Conservation (phyloP, 2,797 vertebrate species). For the Atherinosoma microstoma region DNA sequence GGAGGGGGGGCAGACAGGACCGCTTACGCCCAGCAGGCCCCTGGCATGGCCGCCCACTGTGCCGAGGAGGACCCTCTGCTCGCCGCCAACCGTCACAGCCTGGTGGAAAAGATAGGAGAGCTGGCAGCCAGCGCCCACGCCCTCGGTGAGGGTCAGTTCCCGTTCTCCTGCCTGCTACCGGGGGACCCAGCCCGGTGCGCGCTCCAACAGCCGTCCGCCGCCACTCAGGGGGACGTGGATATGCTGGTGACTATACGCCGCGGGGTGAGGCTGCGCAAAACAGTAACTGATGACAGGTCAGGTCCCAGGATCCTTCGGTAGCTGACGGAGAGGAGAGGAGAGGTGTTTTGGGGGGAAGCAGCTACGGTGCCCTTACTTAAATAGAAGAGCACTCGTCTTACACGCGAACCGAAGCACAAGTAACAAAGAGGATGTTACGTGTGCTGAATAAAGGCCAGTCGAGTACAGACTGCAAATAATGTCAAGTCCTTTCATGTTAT, state of each 20-base stretch:
- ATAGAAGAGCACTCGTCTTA: conserved; percentile 62
- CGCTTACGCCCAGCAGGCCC: conserved; percentile 74
- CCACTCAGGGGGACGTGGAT: conserved; percentile 84
- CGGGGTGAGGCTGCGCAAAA: conserved; percentile 93
- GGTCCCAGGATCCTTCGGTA: conserved; percentile 93
- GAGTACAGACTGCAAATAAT: conserved; percentile 42
- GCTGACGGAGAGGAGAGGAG: conserved; percentile 34
- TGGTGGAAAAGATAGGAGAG: conserved; percentile 98
- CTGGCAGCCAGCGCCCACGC: conserved; percentile 93
- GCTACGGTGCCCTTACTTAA: conserved; percentile 55
- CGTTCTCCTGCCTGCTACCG: conserved; percentile 82
- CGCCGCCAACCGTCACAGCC: conserved; percentile 96
- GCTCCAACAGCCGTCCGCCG: conserved; percentile 45
- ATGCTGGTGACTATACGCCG: conserved; percentile 95
- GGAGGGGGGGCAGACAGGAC: conserved; percentile 79
- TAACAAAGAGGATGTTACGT: conserved; percentile 31
- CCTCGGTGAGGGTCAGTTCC: conserved; percentile 93
- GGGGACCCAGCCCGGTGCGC: conserved; percentile 36
- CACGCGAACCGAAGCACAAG: conserved; percentile 65
- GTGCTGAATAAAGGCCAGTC: conserved; percentile 61
- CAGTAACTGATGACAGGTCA: conserved; percentile 93
- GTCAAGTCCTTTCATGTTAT: conserved; percentile 61
- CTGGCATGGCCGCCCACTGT: conserved; percentile 48
- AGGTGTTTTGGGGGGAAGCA: conserved; percentile 35
- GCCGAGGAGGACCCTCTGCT: conserved; percentile 89